phyloP scores from a whole-genome alignment of 2,113 vertebrate genomes.

The Corydoras maculifer region DNA sequence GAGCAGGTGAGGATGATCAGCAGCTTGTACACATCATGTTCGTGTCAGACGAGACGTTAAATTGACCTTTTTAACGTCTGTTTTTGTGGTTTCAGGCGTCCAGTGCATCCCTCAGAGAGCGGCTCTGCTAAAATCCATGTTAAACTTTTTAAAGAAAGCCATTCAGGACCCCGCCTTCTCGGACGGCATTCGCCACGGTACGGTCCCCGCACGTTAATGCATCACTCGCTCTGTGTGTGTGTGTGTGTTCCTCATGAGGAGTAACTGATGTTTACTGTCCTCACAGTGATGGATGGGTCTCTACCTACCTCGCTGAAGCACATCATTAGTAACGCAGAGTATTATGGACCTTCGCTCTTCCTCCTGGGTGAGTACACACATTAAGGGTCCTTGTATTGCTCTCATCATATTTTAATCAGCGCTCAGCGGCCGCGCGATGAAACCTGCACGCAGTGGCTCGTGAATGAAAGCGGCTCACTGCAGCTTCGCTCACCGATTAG shows the following conservation, averaged over 20 bases:
- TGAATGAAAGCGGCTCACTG: no score
- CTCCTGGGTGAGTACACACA: constrained; percentile 74
- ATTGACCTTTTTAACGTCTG: no score
- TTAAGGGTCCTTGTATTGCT: neutral
- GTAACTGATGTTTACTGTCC: neutral
- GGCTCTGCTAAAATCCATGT: constrained; percentile 91
- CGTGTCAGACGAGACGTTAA: neutral
- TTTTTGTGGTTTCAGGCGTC: constrained; percentile 68
- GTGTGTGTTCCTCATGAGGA: no score
- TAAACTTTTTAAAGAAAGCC: constrained; percentile 96
- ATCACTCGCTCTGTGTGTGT: no score
- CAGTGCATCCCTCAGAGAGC: constrained; percentile 95
- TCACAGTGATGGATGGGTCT: constrained; percentile 91
- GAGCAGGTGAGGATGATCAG: constrained; percentile 66
- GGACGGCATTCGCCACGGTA: constrained; percentile 91
- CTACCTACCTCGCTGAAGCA: constrained; percentile 94
- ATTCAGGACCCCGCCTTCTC: constrained; percentile 95
- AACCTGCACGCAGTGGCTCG: no score
- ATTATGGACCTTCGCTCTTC: constrained; percentile 91
- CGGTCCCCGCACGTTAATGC: constrained; percentile 20
- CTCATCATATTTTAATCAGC: neutral
- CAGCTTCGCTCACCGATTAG: no score
- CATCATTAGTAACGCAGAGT: constrained; percentile 96
- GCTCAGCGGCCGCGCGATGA: neutral
- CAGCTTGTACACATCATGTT: no score